Base-by-base conservation (phyloP, 2,113 vertebrate species). In the Pelecanus crispus region DNA sequence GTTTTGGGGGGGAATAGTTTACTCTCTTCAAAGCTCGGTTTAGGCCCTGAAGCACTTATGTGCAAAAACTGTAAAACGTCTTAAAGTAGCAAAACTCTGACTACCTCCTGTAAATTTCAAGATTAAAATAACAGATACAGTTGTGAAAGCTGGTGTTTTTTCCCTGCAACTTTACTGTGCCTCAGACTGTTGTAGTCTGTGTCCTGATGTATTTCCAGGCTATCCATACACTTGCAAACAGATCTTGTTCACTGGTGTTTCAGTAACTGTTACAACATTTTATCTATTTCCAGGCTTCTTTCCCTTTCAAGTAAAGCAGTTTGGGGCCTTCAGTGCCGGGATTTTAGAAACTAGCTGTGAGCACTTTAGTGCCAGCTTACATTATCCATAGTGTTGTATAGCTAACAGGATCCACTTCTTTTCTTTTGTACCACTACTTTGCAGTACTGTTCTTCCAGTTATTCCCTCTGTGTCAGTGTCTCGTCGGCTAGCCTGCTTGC, bases 261-360 rank as follows among this genome's bases (percentile, higher is more conserved):
- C 81, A 74, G 88, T 92, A 86, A 89, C 83, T 83, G 52, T 94
- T 86, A 82, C 24, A 84, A 38, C 65, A 88, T 96, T 96, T 97
- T 88, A 92, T 95, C 94, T 95, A 65, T 97, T 94, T 96, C 88
- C 49, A 95, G 91, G 75, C 38, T 88, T 92, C 81, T 83, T 94
- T 91, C 58, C 62, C 74, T 97, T 97, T 97, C 72, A 96, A 93
- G 95, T 91, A 68, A 95, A 94, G 83, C 90, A 88, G 88, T 94
- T 90, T 95, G 80, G 45, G 56, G 83, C 67, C 83, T 82, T 93
- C 77, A 81, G 55, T 90, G 42, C 89, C 61, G 81, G 86, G 67
- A 81, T 97, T 95, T 94, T 94, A 93, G 96, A 95, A 94, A 95
- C 90, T 97, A 80, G 78, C 94, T 95, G 92, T 94, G 96, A 94